phyloP scores from a whole-genome alignment of 2,888 invertebrate genomes.

The Chelonus formosanus region DNA sequence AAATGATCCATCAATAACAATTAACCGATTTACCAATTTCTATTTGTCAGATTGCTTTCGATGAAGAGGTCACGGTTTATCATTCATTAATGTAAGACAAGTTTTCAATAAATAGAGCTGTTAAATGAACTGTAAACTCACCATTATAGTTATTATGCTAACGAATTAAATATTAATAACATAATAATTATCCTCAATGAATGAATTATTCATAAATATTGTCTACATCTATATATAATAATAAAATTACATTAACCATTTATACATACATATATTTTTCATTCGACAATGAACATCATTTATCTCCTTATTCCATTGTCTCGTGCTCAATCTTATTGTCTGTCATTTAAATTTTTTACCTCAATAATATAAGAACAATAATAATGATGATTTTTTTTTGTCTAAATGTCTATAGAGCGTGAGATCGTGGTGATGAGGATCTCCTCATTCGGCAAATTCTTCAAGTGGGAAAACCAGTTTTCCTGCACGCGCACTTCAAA shows the following conservation, averaged over 20 bases:
- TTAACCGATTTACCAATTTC: too few species aligned
- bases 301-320: too few species aligned
- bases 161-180: slow-evolving; percentile 40
- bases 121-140: slow-evolving; percentile 37
- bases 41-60: too few species aligned
- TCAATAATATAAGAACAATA: not conserved
- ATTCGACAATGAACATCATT: too few species aligned
- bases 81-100: not conserved
- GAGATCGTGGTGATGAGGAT: slow-evolving; percentile 19
- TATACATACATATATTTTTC: too few species aligned
- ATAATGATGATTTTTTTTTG: not conserved
- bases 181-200: slow-evolving; percentile 40
- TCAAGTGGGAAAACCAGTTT: slow-evolving; percentile 33
- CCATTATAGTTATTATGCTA: slow-evolving; percentile 41
- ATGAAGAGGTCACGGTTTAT: too few species aligned
- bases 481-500: slow-evolving; percentile 11
- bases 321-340: too few species aligned
- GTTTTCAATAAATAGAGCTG: slow-evolving; percentile 39
- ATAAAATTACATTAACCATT: too few species aligned
- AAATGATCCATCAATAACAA: too few species aligned
- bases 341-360: not conserved
- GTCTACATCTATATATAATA: too few species aligned
- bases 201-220: slow-evolving; percentile 29
- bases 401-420: slow-evolving; percentile 6
- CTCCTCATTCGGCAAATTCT: slow-evolving; percentile 28